These are phyloP conservation scores for Trichomalopsis sarcophagae DNA, from an alignment of 1,140 invertebrate species.

Conservation along the genomic window DNA sequence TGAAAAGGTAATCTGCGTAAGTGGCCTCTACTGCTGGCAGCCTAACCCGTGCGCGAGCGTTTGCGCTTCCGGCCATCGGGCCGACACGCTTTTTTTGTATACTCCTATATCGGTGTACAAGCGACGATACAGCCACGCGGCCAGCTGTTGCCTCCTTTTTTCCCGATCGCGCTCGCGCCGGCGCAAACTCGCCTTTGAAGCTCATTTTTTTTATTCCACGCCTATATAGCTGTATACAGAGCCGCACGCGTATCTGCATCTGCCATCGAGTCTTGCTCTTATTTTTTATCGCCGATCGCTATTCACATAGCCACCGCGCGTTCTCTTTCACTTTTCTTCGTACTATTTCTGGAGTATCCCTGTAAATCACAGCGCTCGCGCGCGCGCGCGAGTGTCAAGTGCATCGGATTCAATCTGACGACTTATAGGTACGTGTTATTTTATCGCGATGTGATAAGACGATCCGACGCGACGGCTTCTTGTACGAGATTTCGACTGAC, in stretches of 20 bases:
- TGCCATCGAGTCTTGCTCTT: neutral
- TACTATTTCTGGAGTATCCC: neutral
- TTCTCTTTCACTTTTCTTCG: neutral
- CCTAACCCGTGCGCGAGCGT: neutral
- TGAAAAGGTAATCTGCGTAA: constrained; percentile 46
- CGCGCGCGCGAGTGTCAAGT: neutral
- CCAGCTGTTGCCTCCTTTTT: constrained; percentile 60
- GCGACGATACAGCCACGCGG: constrained; percentile 51
- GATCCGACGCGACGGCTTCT: no score
- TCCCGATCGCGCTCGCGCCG: constrained; percentile 15
- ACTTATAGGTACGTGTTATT: no score
- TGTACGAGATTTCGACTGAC: no score
- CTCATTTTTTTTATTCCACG: constrained; percentile 9
- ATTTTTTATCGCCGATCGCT: neutral
- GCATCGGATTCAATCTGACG: no score
- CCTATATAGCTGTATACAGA: neutral
- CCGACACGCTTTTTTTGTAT: constrained; percentile 53
- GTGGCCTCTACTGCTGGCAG: constrained; percentile 5
- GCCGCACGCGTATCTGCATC: neutral
- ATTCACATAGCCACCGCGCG: neutral
- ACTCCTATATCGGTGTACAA: constrained; percentile 42
- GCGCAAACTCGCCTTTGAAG: constrained; percentile 57
- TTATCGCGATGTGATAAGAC: no score
- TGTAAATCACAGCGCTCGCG: neutral
- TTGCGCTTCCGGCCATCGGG: constrained; percentile 26